Conservation (phyloP, 2,888 invertebrate species). For the Parelbella ahira region DNA sequence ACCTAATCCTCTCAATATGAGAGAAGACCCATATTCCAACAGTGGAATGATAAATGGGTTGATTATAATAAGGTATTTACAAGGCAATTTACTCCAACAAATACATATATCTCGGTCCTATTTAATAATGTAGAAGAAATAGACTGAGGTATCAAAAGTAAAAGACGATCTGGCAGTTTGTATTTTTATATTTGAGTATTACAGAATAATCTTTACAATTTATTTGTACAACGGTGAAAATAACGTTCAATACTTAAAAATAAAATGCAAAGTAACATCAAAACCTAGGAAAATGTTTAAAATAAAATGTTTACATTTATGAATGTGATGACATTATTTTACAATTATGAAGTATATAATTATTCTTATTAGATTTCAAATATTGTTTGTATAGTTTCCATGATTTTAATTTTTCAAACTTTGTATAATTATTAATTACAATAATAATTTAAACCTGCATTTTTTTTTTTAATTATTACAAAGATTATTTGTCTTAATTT, state of each 20-base stretch:
- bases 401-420: constrained; percentile 4
- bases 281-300: too few relatives aligned
- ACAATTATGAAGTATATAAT: constrained; percentile 8
- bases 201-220: constrained; percentile 71
- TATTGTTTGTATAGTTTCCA: constrained; percentile 12
- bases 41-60: too few relatives aligned
- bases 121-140: too few relatives aligned
- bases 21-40: too few relatives aligned
- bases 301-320: constrained; percentile 18
- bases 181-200: constrained; percentile 59
- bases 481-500: too few relatives aligned
- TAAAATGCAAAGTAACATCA: constrained; percentile 76
- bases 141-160: too few relatives aligned
- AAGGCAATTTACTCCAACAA: too few relatives aligned
- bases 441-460: constrained; percentile 36
- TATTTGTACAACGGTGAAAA: constrained; percentile 65
- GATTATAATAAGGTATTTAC: too few relatives aligned
- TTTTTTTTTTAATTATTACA: constrained; percentile 44
- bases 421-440: constrained; percentile 1
- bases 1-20: too few relatives aligned
- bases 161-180: constrained; percentile 74
- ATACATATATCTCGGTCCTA: too few relatives aligned
- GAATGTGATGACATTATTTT: constrained; percentile 1
- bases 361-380: too few relatives aligned
- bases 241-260: constrained; percentile 69